phyloP scores from a whole-genome alignment of 2,888 invertebrate species.

The Nebria brevicollis region DNA sequence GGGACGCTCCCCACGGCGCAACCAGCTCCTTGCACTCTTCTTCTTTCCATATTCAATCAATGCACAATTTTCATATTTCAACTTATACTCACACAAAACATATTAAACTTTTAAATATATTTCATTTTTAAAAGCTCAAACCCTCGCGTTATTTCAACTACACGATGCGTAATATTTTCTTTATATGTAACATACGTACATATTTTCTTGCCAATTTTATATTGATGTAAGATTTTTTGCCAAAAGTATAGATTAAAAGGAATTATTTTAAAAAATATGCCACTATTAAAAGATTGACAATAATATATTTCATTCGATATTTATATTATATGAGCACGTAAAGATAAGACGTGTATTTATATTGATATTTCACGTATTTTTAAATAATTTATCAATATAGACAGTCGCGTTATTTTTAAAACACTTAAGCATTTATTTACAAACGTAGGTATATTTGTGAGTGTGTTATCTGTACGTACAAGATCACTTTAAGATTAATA shows the following conservation, averaged over 20 bases:
- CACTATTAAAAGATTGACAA: not conserved
- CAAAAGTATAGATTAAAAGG: too few relatives aligned
- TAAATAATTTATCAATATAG: constrained; percentile 6
- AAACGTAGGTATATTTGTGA: not conserved
- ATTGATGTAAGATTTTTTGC: too few relatives aligned
- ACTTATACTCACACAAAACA: not conserved
- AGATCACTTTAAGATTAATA: not conserved
- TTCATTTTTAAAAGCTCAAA: too few relatives aligned
- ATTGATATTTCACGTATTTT: not conserved
- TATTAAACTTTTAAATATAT: not conserved
- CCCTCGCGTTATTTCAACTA: too few relatives aligned
- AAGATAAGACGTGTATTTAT: not conserved
- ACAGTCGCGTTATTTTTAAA: not conserved
- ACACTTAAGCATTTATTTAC: constrained; percentile 14
- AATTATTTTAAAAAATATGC: not conserved
- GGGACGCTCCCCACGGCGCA: not conserved
- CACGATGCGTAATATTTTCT: too few relatives aligned
- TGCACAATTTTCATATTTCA: not conserved
- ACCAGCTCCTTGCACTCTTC: not conserved
- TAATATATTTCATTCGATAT: not conserved
- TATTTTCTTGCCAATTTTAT: too few relatives aligned
- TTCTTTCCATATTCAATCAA: not conserved
- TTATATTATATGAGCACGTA: constrained; percentile 3
- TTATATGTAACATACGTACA: too few relatives aligned
- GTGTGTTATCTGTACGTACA: not conserved